Percentiles rank a stretch among this genome's conserved stretches.
These are phyloP conservation scores for Liolophura sinensis DNA, from an alignment of 1,140 invertebrate species.

Conservation along the genomic window DNA sequence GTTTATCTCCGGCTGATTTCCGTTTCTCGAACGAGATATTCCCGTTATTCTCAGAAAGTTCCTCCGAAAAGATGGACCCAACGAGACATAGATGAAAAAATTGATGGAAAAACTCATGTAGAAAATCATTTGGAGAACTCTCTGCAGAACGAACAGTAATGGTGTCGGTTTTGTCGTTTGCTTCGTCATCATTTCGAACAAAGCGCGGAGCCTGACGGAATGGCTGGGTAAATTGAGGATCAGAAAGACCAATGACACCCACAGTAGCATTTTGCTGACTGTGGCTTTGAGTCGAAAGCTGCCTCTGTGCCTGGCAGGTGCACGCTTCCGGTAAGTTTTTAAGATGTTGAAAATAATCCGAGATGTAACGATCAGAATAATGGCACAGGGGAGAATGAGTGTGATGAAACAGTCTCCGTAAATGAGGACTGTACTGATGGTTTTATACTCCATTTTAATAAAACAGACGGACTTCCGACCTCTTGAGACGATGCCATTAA, in stretches of 20 bases:
- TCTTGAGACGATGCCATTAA: slow-evolving; percentile 8
- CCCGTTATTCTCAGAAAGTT: too few relatives aligned
- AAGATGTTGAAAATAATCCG: slow-evolving; percentile 59
- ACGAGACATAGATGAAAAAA: slow-evolving; percentile 73
- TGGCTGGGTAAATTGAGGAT: slow-evolving; percentile 73
- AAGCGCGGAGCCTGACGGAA: slow-evolving; percentile 38
- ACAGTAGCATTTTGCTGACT: slow-evolving; percentile 78
- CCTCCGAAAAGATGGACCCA: slow-evolving; percentile 13
- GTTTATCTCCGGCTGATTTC: too few relatives aligned
- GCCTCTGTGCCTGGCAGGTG: too few relatives aligned
- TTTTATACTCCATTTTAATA: slow-evolving; percentile 14
- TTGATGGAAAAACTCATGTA: slow-evolving; percentile 84
- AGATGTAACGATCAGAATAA: slow-evolving; percentile 65
- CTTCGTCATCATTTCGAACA: background rate
- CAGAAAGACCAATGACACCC: slow-evolving; percentile 80
- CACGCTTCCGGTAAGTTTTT: too few relatives aligned
- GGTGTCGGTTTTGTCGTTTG: background rate
- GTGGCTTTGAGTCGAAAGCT: slow-evolving; percentile 62
- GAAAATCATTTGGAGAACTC: slow-evolving; percentile 65
- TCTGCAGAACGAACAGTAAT: too few relatives aligned
- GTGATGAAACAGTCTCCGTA: slow-evolving; percentile 65
- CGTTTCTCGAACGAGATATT: too few relatives aligned
- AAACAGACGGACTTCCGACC: slow-evolving; percentile 3
- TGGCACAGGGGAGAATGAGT: slow-evolving; percentile 61
- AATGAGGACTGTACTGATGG: slow-evolving; percentile 61